Evolutionary conservation across 2,797 vertebrate genomes (phyloP).

Genomic region (Enteromius afrohamiltoni): DNA sequence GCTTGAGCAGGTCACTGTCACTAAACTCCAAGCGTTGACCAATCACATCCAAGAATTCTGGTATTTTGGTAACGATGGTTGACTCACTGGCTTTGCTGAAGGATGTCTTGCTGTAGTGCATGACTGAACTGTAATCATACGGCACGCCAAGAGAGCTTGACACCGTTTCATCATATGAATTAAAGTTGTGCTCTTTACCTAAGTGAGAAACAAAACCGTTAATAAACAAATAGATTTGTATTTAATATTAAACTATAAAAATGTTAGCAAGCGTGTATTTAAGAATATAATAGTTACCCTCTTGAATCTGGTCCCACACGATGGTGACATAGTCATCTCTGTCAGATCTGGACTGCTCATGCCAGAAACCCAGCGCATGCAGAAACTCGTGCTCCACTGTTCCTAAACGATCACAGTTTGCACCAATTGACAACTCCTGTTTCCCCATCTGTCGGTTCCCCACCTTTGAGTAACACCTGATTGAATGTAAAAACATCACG

Average conservation of each 20-base stretch:
- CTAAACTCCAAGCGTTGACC: constrained; percentile 92
- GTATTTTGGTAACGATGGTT: constrained; percentile 87
- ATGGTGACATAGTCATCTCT: constrained; percentile 88
- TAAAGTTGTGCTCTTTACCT: constrained; percentile 86
- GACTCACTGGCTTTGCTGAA: constrained; percentile 80
- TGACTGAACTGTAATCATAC: constrained; percentile 90
- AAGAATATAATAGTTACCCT: constrained; percentile 72
- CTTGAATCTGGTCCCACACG: constrained; percentile 80
- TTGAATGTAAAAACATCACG: neutral
- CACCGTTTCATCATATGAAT: constrained; percentile 72
- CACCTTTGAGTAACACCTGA: constrained; percentile 87
- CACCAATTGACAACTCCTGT: constrained; percentile 85
- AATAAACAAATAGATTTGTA: neutral
- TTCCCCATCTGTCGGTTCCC: constrained; percentile 78
- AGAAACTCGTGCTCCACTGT: constrained; percentile 89
- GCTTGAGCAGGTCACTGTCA: constrained; percentile 81
- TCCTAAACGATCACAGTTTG: constrained; percentile 81
- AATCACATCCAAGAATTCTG: constrained; percentile 83
- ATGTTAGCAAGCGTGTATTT: neutral
- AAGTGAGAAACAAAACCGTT: neutral
- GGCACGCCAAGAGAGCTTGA: constrained; percentile 82
- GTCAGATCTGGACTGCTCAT: constrained; percentile 89
- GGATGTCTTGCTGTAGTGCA: constrained; percentile 89
- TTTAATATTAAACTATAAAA: neutral
- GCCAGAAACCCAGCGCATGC: constrained; percentile 90